Evolutionary conservation across 2,797 vertebrate genomes (phyloP).

Genomic region (Euphonia xanthogaster): DNA sequence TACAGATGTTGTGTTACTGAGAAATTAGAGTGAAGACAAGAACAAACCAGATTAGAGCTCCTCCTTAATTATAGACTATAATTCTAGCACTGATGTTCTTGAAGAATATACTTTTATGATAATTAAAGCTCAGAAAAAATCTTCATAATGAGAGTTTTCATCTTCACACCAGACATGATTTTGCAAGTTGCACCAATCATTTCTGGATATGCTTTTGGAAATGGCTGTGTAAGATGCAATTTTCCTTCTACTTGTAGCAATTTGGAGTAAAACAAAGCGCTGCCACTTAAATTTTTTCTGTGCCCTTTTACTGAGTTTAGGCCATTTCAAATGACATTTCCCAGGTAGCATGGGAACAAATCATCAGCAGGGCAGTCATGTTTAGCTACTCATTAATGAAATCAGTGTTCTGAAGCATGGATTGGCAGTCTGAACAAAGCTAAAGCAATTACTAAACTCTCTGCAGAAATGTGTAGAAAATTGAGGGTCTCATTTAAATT

Average conservation of each 20-base stretch:
- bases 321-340: not conserved
- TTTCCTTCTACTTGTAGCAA: not conserved
- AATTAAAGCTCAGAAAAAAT: not conserved
- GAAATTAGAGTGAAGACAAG: not conserved
- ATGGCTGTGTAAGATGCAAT: not conserved
- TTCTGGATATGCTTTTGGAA: not conserved
- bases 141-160: not conserved
- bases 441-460: slow-evolving; percentile 1
- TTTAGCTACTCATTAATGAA: slow-evolving; percentile 52
- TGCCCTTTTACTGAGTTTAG: not conserved
- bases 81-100: not conserved
- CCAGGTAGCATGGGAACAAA: not conserved
- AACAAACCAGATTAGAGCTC: not conserved
- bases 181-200: not conserved
- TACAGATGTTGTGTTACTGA: not conserved
- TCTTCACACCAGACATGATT: not conserved
- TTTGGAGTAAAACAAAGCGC: not conserved
- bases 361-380: slow-evolving; percentile 13
- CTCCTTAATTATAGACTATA: not conserved
- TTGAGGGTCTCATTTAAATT: slow-evolving; percentile 62
- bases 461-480: slow-evolving; percentile 1
- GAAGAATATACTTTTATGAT: not conserved
- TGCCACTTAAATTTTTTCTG: not conserved
- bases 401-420: slow-evolving; percentile 33
- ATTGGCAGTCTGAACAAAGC: slow-evolving; percentile 17